These are phyloP conservation scores for Lasiommata megera DNA, from an alignment of 2,888 invertebrate genomes.

Conservation along the genomic window DNA sequence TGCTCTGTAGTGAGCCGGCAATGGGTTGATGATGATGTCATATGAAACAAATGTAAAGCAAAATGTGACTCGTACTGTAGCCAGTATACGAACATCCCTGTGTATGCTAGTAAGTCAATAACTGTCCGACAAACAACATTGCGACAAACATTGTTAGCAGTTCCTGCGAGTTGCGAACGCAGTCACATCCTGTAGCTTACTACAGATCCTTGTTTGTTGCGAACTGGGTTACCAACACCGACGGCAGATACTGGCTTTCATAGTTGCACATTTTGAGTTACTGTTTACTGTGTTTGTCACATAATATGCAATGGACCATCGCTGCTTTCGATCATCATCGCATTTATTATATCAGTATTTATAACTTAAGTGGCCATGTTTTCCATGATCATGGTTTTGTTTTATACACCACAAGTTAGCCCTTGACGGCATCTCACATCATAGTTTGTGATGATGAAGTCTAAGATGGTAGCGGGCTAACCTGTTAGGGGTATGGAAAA, in stretches of 20 bases:
- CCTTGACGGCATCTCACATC: no score
- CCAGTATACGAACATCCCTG: not conserved
- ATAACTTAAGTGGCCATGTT: no score
- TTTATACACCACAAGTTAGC: no score
- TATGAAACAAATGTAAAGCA: no score
- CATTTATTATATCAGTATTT: no score
- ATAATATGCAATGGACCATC: not conserved
- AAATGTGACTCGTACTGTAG: not conserved
- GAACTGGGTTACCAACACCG: conserved; percentile 45
- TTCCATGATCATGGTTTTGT: no score
- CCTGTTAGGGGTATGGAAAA: no score
- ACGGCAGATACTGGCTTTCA: conserved; percentile 31
- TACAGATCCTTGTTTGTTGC: conserved; percentile 44
- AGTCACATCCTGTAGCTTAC: conserved; percentile 61
- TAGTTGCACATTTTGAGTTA: conserved; percentile 22
- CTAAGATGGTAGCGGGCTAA: no score
- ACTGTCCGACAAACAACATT: conserved; percentile 21
- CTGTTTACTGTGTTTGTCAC: not conserved
- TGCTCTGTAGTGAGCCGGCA: no score
- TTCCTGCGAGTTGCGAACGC: conserved; percentile 46
- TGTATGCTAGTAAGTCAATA: conserved; percentile 5
- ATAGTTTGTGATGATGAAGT: no score
- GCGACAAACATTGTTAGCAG: conserved; percentile 41
- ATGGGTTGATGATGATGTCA: no score
- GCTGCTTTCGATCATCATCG: not conserved